Percentiles rank a stretch among this genome's conserved stretches.
Evolutionary conservation across 2,113 vertebrate species (phyloP).

Genomic region (Phycodurus eques): DNA sequence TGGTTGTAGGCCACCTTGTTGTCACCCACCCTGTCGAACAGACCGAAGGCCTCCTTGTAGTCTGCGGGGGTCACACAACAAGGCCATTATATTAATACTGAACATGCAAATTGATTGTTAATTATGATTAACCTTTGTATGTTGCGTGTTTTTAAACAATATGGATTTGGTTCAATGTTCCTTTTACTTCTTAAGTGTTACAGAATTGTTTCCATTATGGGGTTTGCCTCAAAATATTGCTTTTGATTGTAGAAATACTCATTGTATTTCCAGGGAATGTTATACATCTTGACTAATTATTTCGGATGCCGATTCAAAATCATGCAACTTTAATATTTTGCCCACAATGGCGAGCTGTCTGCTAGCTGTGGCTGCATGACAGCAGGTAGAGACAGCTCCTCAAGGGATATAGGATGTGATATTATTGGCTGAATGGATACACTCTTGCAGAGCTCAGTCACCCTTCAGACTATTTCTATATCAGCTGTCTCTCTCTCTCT

Average conservation of each 20-base stretch:
- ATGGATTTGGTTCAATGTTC: not conserved
- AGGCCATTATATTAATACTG: not conserved
- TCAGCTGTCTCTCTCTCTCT: slow-evolving; percentile 58
- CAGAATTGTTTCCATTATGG: too few species aligned
- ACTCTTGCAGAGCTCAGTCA: slow-evolving; percentile 33
- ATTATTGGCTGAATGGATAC: slow-evolving; percentile 44
- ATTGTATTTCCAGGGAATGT: not conserved
- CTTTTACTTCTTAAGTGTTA: not conserved
- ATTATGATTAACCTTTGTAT: not conserved
- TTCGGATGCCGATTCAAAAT: not conserved
- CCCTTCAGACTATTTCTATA: slow-evolving; percentile 53
- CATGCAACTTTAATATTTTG: not conserved
- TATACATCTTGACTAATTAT: not conserved
- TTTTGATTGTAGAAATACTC: not conserved
- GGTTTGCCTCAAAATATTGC: not conserved
- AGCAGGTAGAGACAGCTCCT: slow-evolving; percentile 43
- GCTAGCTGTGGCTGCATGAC: slow-evolving; percentile 4
- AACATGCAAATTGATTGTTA: not conserved
- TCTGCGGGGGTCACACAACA: slow-evolving; percentile 70
- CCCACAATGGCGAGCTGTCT: not conserved
- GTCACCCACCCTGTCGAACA: slow-evolving; percentile 96
- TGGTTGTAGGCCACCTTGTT: slow-evolving; percentile 89
- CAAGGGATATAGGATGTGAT: slow-evolving; percentile 37
- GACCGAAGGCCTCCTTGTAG: slow-evolving; percentile 96
- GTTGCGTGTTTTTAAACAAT: not conserved